Base-by-base conservation (phyloP, 2,797 vertebrate genomes). In the Sebastiscus tertius region DNA sequence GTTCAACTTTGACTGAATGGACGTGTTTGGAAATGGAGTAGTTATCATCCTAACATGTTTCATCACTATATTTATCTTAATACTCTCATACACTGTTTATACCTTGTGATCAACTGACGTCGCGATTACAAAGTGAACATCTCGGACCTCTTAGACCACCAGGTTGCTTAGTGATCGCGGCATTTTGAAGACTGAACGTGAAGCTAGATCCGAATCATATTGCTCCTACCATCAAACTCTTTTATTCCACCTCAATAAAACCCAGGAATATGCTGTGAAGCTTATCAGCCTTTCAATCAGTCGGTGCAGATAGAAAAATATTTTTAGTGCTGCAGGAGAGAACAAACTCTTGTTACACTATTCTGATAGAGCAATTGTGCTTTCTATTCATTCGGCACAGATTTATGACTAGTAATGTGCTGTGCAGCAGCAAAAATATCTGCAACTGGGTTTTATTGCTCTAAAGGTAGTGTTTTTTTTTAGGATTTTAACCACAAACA, bases 321-420 rank as follows among this genome's bases (percentile, higher is more conserved):
- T 29, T 26, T 52, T 56, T 22, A 7, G 55, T 16, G 2, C 13
- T 34, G 27, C 27, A 36, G 56, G 22, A 46, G 26, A 31, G 55
- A 46, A 39, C 18, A 58, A 58, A 29, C 16, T 33, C 12, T 27
- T 61, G 46, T 49, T 62, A 60, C 7, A 18, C 54, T 54, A n/a
- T 75, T 79, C 52, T 75, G 60, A 83, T 55, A 42, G 13, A 3
- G 72, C 27, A 77, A 58, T 73, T 61, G 33, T 77, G 22, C 34
- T 42, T 63, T 59, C 26, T 36, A 46, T 70, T 69, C 11, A 64
- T 42, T 54, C 33, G 16, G 7, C 69, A 62, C 29, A 63, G 20
- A 72, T n/a, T 64, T 65, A 24, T 49, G 36, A 58, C 34, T 67
- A 2, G 10, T 39, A 71, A 62, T 66, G 26, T 64, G 29, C 58